A percentile compares a stretch with the other conserved stretches of the same genome.
Conservation (phyloP, 2,888 invertebrate genomes). For the Cataglyphis rosenhaueri region DNA sequence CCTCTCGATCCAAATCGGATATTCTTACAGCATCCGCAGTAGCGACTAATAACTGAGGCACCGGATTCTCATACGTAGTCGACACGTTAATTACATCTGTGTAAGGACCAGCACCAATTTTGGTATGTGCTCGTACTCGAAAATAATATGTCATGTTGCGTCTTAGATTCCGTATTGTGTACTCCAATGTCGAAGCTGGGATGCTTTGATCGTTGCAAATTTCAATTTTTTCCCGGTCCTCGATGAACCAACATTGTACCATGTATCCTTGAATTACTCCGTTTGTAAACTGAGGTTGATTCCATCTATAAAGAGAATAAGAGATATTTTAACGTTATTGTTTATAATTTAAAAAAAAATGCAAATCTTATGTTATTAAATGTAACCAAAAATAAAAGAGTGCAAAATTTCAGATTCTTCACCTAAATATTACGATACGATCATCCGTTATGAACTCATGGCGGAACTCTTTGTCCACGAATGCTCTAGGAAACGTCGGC, state of each 20-base stretch:
- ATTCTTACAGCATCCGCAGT: conserved; percentile 91
- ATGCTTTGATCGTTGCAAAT: conserved; percentile 87
- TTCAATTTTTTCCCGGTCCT: conserved; percentile 85
- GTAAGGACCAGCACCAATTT: conserved; percentile 91
- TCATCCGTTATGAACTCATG: conserved; percentile 83
- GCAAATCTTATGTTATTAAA: background rate
- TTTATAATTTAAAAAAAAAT: background rate
- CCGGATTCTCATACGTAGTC: conserved; percentile 91
- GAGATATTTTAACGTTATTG: background rate
- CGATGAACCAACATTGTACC: conserved; percentile 88
- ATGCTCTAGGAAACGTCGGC: conserved; percentile 91
- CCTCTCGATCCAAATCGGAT: conserved; percentile 91
- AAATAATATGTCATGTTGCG: conserved; percentile 89
- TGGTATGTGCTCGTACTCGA: conserved; percentile 93
- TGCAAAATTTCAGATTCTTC: conserved; percentile 44
- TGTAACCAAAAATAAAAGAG: background rate
- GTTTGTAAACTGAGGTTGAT: conserved; percentile 90
- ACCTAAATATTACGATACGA: conserved; percentile 79
- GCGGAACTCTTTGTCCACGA: conserved; percentile 87
- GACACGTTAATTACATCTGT: conserved; percentile 89
- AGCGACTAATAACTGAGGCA: conserved; percentile 92
- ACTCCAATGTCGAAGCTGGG: conserved; percentile 87
- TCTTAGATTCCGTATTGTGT: conserved; percentile 87
- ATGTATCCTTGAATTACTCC: conserved; percentile 92
- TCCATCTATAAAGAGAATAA: conserved; percentile 91